Evolutionary conservation across 1,140 invertebrate genomes (phyloP).

Genomic region (Nephila pilipes): DNA sequence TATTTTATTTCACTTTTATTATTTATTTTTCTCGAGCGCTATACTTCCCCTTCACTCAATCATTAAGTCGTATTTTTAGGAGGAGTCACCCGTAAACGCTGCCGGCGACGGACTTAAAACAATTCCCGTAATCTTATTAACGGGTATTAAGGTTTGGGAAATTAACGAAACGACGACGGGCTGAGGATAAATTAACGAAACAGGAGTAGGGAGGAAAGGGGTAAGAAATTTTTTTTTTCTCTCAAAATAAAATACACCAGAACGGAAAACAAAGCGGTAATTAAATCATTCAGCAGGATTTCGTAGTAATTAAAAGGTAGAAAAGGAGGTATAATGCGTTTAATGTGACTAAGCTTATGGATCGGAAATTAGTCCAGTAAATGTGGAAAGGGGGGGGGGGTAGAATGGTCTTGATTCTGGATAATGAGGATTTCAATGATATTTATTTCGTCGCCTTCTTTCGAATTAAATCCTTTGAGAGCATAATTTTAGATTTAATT

Average conservation of each 20-base stretch:
- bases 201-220: not conserved
- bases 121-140: slow-evolving; percentile 75
- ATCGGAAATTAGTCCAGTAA: slow-evolving; percentile 52
- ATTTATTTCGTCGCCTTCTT: slow-evolving; percentile 36
- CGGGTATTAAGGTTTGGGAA: slow-evolving; percentile 75
- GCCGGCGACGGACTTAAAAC: slow-evolving; percentile 69
- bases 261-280: slow-evolving; percentile 71
- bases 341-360: slow-evolving; percentile 59
- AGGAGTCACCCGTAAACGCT: slow-evolving; percentile 54
- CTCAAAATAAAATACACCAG: not conserved
- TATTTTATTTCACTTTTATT: slow-evolving; percentile 30
- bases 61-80: slow-evolving; percentile 74
- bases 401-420: not conserved
- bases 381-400: not conserved
- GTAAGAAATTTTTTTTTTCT: not conserved
- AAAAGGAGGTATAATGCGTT: slow-evolving; percentile 65
- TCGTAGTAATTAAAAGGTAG: slow-evolving; percentile 73
- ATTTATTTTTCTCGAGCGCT: slow-evolving; percentile 37
- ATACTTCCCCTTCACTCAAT: slow-evolving; percentile 50
- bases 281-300: slow-evolving; percentile 76
- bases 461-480: slow-evolving; percentile 45
- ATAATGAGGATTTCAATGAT: slow-evolving; percentile 48
- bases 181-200: slow-evolving; percentile 66
- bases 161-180: slow-evolving; percentile 62
- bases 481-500: slow-evolving; percentile 53